Conservation (phyloP, 2,888 invertebrate species). For the Linyphia triangularis region DNA sequence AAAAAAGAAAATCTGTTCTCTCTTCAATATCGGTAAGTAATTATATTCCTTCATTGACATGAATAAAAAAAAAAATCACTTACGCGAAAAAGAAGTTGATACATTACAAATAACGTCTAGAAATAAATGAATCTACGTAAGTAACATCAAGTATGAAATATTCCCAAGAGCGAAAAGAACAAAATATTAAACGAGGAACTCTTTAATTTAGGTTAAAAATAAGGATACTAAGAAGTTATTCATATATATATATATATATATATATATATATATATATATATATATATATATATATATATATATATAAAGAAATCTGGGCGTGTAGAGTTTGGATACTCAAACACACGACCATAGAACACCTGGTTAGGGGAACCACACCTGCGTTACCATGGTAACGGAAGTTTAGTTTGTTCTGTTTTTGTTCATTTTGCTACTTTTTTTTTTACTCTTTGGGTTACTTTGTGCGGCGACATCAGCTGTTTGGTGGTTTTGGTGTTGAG, state of each 20-base stretch:
- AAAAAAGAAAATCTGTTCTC: neutral
- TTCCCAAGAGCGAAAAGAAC: neutral
- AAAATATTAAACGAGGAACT: conserved; percentile 50
- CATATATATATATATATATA: conserved; percentile 28
- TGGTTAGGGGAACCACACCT: conserved; percentile 72
- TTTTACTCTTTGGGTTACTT: conserved; percentile 36
- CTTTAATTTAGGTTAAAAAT: conserved; percentile 71
- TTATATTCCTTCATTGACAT: conserved; percentile 7
- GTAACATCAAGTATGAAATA: conserved; percentile 10
- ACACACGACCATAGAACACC: conserved; percentile 58
- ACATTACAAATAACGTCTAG: conserved; percentile 16
- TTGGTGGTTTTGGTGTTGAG: conserved; percentile 28
- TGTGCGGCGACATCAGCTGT: conserved; percentile 65
- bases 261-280: conserved; percentile 23
- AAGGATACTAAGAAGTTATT: conserved; percentile 51
- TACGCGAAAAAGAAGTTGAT: conserved; percentile 11
- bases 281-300: no score
- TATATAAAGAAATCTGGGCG: conserved; percentile 70
- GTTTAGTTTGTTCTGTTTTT: conserved; percentile 47
- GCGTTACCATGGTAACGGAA: conserved; percentile 69
- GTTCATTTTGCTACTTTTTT: conserved; percentile 19
- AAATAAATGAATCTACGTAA: neutral
- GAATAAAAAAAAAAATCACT: neutral
- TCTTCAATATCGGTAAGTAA: conserved; percentile 32
- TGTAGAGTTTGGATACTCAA: conserved; percentile 63